phyloP scores from a whole-genome alignment of 2,797 vertebrate species.

The Bovichtus diacanthus region DNA sequence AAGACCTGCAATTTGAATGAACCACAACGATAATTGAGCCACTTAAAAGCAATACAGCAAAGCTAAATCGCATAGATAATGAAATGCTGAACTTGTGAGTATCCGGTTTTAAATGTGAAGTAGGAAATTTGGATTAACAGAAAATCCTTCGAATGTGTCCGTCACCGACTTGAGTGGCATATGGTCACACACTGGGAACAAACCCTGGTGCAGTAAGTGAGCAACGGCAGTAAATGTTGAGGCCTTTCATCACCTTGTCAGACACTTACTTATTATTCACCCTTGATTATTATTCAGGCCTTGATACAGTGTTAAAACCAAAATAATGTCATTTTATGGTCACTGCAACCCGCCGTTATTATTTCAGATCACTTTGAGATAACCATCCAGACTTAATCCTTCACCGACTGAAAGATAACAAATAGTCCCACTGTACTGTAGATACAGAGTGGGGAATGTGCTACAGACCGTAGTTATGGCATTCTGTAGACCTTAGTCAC shows the following conservation, averaged over 20 bases:
- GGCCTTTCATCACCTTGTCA: background rate
- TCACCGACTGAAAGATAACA: background rate
- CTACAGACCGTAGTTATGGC: constrained; percentile 2
- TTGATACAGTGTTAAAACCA: background rate
- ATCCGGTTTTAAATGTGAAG: background rate
- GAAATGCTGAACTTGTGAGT: background rate
- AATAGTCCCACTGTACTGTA: background rate
- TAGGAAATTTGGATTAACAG: background rate
- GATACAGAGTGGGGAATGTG: background rate
- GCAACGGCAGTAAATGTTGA: background rate
- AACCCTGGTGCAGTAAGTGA: background rate
- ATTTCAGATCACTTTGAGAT: constrained; percentile 4
- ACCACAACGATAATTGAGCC: background rate
- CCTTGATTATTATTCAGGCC: background rate
- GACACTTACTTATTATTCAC: background rate
- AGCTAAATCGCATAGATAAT: no score
- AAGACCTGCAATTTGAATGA: background rate
- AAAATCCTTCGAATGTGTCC: background rate
- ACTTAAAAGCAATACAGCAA: background rate
- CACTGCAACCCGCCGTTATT: background rate
- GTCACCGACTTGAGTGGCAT: background rate
- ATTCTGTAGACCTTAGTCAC: constrained; percentile 15
- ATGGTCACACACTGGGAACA: background rate
- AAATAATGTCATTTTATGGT: background rate
- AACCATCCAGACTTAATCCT: background rate